Percentiles rank a stretch among this genome's conserved stretches.
phyloP scores from a whole-genome alignment of 1,140 invertebrate genomes.

The Phymastichus coffea region DNA sequence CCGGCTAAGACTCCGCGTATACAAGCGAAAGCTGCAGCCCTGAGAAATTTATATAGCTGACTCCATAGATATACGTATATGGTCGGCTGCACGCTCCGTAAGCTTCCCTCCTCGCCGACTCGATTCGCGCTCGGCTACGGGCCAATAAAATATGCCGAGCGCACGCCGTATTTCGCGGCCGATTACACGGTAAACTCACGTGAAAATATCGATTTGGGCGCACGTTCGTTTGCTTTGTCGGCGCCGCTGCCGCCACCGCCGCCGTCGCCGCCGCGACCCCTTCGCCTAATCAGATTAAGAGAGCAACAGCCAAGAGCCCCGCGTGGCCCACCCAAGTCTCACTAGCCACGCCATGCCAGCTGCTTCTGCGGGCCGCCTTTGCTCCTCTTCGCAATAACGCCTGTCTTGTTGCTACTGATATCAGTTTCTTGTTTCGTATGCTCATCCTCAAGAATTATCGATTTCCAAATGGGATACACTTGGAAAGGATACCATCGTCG shows the following conservation, averaged over 20 bases:
- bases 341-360: too few species aligned
- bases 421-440: too few species aligned
- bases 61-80: neutral
- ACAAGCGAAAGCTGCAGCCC: too few species aligned
- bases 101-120: neutral
- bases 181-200: slow-evolving; percentile 53
- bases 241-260: neutral
- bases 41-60: too few species aligned
- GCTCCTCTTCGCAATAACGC: too few species aligned
- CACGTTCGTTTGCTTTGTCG: neutral
- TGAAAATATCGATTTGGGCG: slow-evolving; percentile 49
- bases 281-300: slow-evolving; percentile 7
- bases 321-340: too few species aligned
- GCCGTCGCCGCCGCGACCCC: neutral
- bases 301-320: neutral
- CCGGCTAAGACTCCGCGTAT: too few species aligned
- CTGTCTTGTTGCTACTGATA: too few species aligned
- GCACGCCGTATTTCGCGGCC: slow-evolving; percentile 44
- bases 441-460: too few species aligned
- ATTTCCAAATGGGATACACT: too few species aligned
- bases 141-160: slow-evolving; percentile 48
- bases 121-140: neutral
- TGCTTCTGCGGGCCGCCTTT: too few species aligned
- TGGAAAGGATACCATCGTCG: too few species aligned
- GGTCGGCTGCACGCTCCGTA: neutral